Evolutionary conservation across 2,797 vertebrate species (phyloP).

Genomic region (Helarctos malayanus): DNA sequence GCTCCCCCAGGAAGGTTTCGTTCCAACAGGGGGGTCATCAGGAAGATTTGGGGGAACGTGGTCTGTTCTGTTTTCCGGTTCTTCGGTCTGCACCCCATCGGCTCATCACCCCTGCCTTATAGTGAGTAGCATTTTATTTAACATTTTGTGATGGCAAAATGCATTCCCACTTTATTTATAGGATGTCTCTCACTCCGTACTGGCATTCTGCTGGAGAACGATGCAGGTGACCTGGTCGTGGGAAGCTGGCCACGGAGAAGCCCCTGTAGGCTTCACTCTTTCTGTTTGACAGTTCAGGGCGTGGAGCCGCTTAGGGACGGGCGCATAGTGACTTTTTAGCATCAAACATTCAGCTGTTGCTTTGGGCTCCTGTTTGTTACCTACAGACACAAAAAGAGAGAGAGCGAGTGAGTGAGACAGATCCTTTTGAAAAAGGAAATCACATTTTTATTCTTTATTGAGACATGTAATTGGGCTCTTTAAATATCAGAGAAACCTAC

Average conservation of each 20-base stretch:
- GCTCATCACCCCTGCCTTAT: neutral
- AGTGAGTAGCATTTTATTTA: neutral
- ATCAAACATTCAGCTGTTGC: neutral
- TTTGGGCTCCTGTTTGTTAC: neutral
- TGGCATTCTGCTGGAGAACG: accelerated
- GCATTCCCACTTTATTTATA: accelerated
- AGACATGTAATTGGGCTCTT: neutral
- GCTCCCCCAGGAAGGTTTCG: accelerated
- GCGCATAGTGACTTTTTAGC: accelerated
- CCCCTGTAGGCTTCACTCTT: accelerated
- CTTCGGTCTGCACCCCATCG: accelerated
- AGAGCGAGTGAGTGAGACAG: neutral
- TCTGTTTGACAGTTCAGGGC: neutral
- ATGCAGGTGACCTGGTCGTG: accelerated
- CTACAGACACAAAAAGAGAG: neutral
- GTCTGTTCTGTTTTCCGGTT: accelerated
- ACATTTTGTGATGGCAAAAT: neutral
- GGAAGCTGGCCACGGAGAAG: neutral
- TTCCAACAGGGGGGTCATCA: accelerated
- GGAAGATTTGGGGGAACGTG: accelerated
- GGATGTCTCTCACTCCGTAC: accelerated
- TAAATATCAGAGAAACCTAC: neutral
- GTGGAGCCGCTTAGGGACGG: accelerated
- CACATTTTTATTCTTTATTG: constrained; percentile 41
- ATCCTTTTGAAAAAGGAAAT: constrained; percentile 27